These are phyloP conservation scores for Dicrurus megarhynchus DNA, from an alignment of 2,113 vertebrate species.

Conservation along the genomic window DNA sequence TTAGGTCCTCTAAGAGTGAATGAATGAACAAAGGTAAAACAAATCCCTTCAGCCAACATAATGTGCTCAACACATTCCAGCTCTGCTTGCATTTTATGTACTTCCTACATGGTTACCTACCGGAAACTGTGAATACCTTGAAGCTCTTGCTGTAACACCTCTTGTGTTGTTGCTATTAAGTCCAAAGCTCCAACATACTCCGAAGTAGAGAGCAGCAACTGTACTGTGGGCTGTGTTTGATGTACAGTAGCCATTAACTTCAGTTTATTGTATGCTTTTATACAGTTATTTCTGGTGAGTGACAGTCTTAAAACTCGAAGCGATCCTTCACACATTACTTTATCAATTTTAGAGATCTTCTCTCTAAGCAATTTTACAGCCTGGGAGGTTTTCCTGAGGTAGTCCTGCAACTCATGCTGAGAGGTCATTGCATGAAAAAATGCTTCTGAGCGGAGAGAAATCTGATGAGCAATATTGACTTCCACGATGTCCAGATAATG, in stretches of 20 bases:
- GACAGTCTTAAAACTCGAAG: conserved; percentile 85
- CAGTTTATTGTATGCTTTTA: conserved; percentile 90
- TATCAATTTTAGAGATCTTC: conserved; percentile 88
- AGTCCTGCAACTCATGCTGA: conserved; percentile 97
- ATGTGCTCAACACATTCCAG: not conserved
- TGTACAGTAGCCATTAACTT: conserved; percentile 98
- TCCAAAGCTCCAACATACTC: conserved; percentile 97
- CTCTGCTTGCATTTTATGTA: not conserved
- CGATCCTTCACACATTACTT: conserved; percentile 91
- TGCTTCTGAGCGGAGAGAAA: conserved; percentile 96
- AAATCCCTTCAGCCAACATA: not conserved
- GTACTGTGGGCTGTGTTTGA: conserved; percentile 98
- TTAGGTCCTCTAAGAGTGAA: not conserved
- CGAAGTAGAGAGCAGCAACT: conserved; percentile 92
- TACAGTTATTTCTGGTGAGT: conserved; percentile 89
- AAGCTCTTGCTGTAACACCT: conserved; percentile 97
- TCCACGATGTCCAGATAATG: conserved; percentile 99
- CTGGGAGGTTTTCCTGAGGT: conserved; percentile 89
- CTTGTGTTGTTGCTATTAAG: conserved; percentile 96
- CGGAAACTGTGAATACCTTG: conserved; percentile 97
- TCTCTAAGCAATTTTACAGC: conserved; percentile 89
- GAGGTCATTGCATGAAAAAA: conserved; percentile 99
- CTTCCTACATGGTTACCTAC: conserved; percentile 65
- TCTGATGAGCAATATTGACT: conserved; percentile 98
- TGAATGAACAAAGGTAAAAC: not conserved